Percentiles rank a stretch among this genome's conserved stretches.
These are phyloP conservation scores for Tipula lateralis DNA, from an alignment of 2,888 invertebrate genomes.

Conservation along the genomic window DNA sequence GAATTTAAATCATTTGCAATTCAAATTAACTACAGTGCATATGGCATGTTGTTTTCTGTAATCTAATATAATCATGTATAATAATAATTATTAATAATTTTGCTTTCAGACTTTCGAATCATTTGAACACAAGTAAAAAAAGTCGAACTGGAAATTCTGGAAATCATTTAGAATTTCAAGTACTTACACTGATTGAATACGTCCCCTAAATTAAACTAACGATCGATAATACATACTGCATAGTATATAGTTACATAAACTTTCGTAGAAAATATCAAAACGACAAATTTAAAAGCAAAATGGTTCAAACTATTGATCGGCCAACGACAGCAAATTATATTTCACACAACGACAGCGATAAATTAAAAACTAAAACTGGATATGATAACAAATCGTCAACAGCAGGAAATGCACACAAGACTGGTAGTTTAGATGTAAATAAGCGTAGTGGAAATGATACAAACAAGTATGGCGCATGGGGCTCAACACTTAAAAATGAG, in stretches of 20 bases:
- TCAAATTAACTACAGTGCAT: neutral
- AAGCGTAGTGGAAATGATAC: conserved; percentile 43
- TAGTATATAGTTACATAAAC: neutral
- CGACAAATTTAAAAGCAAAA: neutral
- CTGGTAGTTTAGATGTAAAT: neutral
- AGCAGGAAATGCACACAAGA: neutral
- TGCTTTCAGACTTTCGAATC: conserved; percentile 44
- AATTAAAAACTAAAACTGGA: neutral
- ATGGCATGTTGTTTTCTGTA: neutral
- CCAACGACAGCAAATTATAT: neutral
- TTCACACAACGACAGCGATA: neutral
- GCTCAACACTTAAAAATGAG: conserved; percentile 68
- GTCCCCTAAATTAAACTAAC: conserved; percentile 43
- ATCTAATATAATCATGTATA: neutral
- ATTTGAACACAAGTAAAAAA: conserved; percentile 44
- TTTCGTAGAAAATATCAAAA: neutral
- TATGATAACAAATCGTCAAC: neutral
- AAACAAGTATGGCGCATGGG: conserved; percentile 63
- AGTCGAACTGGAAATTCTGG: conserved; percentile 48
- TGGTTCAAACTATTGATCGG: conserved; percentile 24
- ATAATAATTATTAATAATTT: neutral
- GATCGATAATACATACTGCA: neutral
- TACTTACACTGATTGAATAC: conserved; percentile 47
- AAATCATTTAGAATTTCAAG: conserved; percentile 47
- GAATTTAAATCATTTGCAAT: neutral